Base-by-base conservation (phyloP, 2,113 vertebrate species). In the Paralichthys olivaceus region DNA sequence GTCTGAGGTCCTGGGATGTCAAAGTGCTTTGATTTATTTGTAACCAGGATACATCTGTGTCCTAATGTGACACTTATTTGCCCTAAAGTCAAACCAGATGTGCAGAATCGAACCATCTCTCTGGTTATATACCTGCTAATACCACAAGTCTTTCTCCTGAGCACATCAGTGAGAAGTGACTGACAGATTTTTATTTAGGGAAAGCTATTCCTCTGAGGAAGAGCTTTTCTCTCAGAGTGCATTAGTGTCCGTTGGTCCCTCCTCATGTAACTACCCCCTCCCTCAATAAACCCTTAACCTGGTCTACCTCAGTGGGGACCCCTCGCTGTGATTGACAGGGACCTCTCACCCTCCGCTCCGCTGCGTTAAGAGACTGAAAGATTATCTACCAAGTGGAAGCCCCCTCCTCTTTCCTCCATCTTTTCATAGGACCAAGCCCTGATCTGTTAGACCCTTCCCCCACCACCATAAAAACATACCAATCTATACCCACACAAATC, bases 401-500 rank as follows among this genome's bases (percentile, higher is more conserved):
- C 61, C 69, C 47, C 32, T 51, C 29, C 32, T 5, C 17, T 5
- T 49, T 19, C 43, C 54, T 59, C 45, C 19, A 2, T 77, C 59
- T 76, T 72, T 75, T 51, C 28, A 71, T 12, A 67, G 20, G 49
- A 58, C 51, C 13, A 0, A 0, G 47, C 32, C n/a, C n/a, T 43
- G n/a, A 62, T 34, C 28, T 64, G n/a, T 26, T 60, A 2, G 0
- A 9, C 60, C 75, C 40, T 4, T 6, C 71, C 58, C 54, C 61
- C 69, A 19, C 13, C 69, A 22, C 75, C 61, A 69, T 65, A 79
- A 89, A 90, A 85, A 87, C 80, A 85, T 64, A 79, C 80, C 77
- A 80, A 86, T 90, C 84, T 55, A 45, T 77, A 85, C 51, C 62
- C 37, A 64, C 84, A 85, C 81, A 89, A 78, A 82, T 89, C 68